These are phyloP conservation scores for Leptinotarsa haldemani DNA, from an alignment of 2,888 invertebrate genomes.

Conservation along the genomic window DNA sequence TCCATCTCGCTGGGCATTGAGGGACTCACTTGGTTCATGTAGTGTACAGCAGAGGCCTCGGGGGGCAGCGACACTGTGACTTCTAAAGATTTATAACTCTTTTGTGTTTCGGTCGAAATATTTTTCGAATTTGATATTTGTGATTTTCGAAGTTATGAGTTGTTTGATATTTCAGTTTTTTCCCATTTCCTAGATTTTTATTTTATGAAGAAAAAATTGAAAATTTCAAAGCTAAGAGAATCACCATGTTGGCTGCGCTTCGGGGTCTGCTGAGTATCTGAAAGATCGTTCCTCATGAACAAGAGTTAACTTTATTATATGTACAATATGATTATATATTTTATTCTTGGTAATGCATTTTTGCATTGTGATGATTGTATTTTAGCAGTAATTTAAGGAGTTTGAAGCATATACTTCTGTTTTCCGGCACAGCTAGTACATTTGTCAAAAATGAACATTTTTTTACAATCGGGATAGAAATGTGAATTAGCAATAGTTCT, in stretches of 20 bases:
- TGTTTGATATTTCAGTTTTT: not conserved
- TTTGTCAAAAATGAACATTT: conserved; percentile 15
- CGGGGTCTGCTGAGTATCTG: conserved; percentile 35
- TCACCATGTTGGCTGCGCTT: not conserved
- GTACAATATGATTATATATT: conserved; percentile 76
- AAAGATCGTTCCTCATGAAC: conserved; percentile 60
- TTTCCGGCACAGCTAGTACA: conserved; percentile 52
- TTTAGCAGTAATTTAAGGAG: conserved; percentile 68
- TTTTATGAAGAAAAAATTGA: conserved; percentile 7
- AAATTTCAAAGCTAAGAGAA: not conserved
- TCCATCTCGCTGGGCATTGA: conserved; percentile 57
- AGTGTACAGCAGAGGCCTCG: conserved; percentile 38
- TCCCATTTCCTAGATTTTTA: conserved; percentile 23
- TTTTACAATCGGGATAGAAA: not conserved
- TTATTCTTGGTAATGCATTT: conserved; percentile 83
- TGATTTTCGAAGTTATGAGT: not conserved
- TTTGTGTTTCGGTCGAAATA: not conserved
- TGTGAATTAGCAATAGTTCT: conserved; percentile 11
- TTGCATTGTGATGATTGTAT: conserved; percentile 76
- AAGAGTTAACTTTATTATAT: conserved; percentile 63
- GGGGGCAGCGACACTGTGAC: not conserved
- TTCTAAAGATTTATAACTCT: conserved; percentile 3
- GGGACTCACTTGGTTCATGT: conserved; percentile 62
- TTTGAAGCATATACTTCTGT: conserved; percentile 65
- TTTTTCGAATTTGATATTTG: conserved; percentile 7